These are phyloP conservation scores for Orthonychiurus folsomi DNA, from an alignment of 2,888 invertebrate genomes.

Conservation along the genomic window DNA sequence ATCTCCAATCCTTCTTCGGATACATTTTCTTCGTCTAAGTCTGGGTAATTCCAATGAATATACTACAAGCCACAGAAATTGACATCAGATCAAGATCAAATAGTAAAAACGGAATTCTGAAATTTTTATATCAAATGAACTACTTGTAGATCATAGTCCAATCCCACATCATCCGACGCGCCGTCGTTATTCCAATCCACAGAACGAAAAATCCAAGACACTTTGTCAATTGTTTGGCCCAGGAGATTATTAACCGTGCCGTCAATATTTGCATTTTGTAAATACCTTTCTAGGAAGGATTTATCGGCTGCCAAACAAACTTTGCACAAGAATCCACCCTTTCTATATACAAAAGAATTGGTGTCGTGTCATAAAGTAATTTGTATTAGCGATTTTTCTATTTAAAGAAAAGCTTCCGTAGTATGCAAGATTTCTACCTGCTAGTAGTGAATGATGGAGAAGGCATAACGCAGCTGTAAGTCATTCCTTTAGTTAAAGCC, in stretches of 20 bases:
- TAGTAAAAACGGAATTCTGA: background rate
- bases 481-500: conserved; percentile 22
- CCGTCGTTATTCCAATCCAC: conserved; percentile 30
- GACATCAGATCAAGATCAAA: conserved; percentile 13
- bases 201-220: conserved; percentile 37
- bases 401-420: background rate
- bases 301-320: conserved; percentile 32
- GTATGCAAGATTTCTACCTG: conserved; percentile 17
- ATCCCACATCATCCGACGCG: conserved; percentile 32
- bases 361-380: background rate
- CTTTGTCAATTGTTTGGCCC: conserved; percentile 28
- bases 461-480: conserved; percentile 34
- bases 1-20: conserved; percentile 26
- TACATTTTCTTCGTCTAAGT: conserved; percentile 17
- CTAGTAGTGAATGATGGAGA: conserved; percentile 28
- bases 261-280: background rate
- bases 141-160: conserved; percentile 26
- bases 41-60: conserved; percentile 2
- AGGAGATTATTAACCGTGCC: conserved; percentile 13
- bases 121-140: no score
- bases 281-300: conserved; percentile 19
- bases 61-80: conserved; percentile 5
- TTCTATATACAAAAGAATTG: conserved; percentile 18
- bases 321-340: conserved; percentile 36
- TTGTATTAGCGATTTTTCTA: no score